Base-by-base conservation (phyloP, 2,113 vertebrate species). In the Recurvirostra avosetta region DNA sequence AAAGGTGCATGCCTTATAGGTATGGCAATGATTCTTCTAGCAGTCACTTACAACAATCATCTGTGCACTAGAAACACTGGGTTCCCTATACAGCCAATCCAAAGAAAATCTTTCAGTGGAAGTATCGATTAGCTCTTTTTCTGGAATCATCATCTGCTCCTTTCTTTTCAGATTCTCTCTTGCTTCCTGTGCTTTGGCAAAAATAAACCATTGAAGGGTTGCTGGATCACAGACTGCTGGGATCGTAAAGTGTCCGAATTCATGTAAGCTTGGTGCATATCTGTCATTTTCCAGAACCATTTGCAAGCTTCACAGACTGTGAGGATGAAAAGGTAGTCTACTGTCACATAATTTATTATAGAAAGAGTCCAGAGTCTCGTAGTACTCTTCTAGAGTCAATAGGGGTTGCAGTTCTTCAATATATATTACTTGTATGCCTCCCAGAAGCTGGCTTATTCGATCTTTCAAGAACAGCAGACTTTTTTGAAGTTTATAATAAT, bases 21-120 rank as follows among this genome's bases (percentile, higher is more conserved):
- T 98, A 98, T 0, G 99, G 98, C 49, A 97, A 55, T 0, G 97
- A 97, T 40, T 98, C 98, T 55, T 98, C 97, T n/a, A 99, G 88
- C 65, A 99, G 98, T 15, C 98, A 95, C 41, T 86, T 97, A 67
- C 99, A 99, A 66, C 99, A 99, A 32, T 98, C 99, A 99, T 99
- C 85, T 99, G 99, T 14, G 70, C 94, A 32, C 98, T 98, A 71
- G 98, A 99, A 80, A 99, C 95, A n/a, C 99, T 99, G 80, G 99
- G 98, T 36, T 99, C 99, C 96, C 99, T 99, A 66, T 98, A 98
- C 45, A 99, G 97, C 61, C 98, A 98, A 50, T 96, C 97, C 93
- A 99, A 97, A 41, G 98, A 98, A 88, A 99, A 98, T 26, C 84
- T 98, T 61, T 98, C 97, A 1, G 97, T 90, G 71, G 99, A 99